These are phyloP conservation scores for Nannoperca obscura DNA, from an alignment of 2,797 vertebrate species.

Conservation along the genomic window DNA sequence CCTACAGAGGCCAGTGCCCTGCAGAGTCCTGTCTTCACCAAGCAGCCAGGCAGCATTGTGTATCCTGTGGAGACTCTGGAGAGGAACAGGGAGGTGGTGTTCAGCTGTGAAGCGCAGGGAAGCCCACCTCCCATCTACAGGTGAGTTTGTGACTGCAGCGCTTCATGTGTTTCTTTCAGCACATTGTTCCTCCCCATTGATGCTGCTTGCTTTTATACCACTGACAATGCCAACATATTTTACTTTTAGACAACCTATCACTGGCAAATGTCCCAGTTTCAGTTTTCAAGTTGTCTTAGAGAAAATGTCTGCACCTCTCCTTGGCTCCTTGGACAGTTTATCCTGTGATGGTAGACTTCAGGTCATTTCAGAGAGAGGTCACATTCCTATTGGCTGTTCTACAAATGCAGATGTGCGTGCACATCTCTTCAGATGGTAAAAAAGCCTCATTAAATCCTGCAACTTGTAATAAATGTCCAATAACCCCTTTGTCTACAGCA, in stretches of 20 bases:
- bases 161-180: conserved; percentile 1
- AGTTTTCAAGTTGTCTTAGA: too few relatives aligned
- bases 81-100: conserved; percentile 93
- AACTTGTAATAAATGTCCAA: too few relatives aligned
- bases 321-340: too few relatives aligned
- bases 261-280: conserved; percentile 8
- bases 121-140: conserved; percentile 90
- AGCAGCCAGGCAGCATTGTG: conserved; percentile 93
- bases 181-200: conserved; percentile 2
- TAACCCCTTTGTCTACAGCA: too few relatives aligned
- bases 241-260: conserved; percentile 15
- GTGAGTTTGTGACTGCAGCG: conserved; percentile 77
- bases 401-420: too few relatives aligned
- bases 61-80: conserved; percentile 93
- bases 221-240: conserved; percentile 9
- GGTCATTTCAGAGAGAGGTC: too few relatives aligned
- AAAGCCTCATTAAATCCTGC: too few relatives aligned
- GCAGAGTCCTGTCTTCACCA: conserved; percentile 91
- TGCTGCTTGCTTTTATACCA: conserved; percentile 1
- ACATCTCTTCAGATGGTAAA: too few relatives aligned
- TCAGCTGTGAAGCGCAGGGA: conserved; percentile 94
- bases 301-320: too few relatives aligned
- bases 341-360: too few relatives aligned
- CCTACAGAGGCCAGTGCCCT: conserved; percentile 86
- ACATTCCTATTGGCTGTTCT: too few relatives aligned